Evolutionary conservation across 2,113 vertebrate species (phyloP).

Genomic region (Salvator merianae): DNA sequence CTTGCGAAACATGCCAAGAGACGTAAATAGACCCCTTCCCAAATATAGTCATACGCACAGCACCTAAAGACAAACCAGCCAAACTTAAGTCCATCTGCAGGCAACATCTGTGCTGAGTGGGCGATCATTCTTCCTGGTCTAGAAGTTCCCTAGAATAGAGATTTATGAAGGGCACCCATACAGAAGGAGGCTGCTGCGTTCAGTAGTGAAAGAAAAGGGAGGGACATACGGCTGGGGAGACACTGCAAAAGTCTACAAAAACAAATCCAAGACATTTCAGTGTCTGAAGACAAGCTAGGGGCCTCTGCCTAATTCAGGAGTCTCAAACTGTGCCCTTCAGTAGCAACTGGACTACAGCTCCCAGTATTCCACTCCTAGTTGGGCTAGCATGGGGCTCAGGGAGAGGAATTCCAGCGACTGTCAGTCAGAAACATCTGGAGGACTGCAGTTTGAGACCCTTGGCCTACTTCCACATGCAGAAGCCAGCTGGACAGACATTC

Average conservation of each 20-base stretch:
- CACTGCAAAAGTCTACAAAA: too few relatives aligned
- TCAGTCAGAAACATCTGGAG: not conserved
- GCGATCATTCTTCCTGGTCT: rapidly evolving
- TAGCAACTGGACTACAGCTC: not conserved
- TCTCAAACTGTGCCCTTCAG: too few relatives aligned
- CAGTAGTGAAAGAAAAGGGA: not conserved
- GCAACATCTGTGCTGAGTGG: not conserved
- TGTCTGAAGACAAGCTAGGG: too few relatives aligned
- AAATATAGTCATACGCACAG: conserved; percentile 53
- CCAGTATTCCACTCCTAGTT: not conserved
- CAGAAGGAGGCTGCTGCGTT: rapidly evolving
- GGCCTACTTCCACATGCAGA: too few relatives aligned
- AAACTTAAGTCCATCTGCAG: rapidly evolving
- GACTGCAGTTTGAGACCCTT: too few relatives aligned
- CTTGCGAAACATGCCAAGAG: not conserved
- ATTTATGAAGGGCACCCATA: rapidly evolving
- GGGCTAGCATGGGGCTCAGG: not conserved
- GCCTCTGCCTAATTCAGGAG: too few relatives aligned
- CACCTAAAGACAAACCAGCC: rapidly evolving
- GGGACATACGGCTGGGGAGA: not conserved
- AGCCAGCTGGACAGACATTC: too few relatives aligned
- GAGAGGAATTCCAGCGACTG: not conserved
- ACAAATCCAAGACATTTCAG: too few relatives aligned
- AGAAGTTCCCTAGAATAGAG: rapidly evolving
- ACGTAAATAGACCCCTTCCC: not conserved